These are phyloP conservation scores for Pachydiplax longipennis DNA, from an alignment of 2,888 invertebrate species.

Conservation along the genomic window DNA sequence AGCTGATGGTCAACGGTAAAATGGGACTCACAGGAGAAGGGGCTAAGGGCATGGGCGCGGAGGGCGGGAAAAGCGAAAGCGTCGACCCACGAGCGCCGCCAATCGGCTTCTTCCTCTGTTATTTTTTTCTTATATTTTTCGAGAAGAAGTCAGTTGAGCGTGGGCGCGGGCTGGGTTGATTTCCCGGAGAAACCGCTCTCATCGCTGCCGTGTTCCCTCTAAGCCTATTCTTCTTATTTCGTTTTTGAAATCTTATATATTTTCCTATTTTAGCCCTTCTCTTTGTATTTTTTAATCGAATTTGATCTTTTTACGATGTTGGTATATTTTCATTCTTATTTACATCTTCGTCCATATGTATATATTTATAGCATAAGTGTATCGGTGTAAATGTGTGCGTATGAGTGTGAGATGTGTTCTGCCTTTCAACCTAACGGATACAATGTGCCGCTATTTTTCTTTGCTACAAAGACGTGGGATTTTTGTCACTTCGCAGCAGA, in stretches of 20 bases:
- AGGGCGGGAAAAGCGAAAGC: not conserved
- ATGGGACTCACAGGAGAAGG: not conserved
- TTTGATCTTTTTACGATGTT: slow-evolving; percentile 24
- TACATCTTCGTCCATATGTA: slow-evolving; percentile 8
- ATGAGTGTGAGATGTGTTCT: not conserved
- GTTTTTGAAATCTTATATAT: slow-evolving; percentile 25
- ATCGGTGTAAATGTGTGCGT: slow-evolving; percentile 5
- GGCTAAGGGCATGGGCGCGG: slow-evolving; percentile 38
- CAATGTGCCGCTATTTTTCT: not conserved
- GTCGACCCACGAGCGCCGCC: slow-evolving; percentile 48
- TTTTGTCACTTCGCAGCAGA: not conserved
- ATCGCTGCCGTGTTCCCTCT: slow-evolving; percentile 31
- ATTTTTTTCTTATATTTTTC: slow-evolving; percentile 35
- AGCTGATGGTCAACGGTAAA: slow-evolving; percentile 80
- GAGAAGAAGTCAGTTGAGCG: slow-evolving; percentile 13
- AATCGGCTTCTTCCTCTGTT: slow-evolving; percentile 53
- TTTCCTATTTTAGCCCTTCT: slow-evolving; percentile 30
- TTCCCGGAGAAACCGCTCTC: not conserved
- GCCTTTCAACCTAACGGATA: not conserved
- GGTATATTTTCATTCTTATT: slow-evolving; percentile 23
- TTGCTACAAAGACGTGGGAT: too few relatives aligned
- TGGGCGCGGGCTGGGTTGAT: not conserved
- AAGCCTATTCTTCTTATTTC: slow-evolving; percentile 32
- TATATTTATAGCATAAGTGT: slow-evolving; percentile 23
- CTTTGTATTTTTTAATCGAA: slow-evolving; percentile 33